These are phyloP conservation scores for Drosophila tsacasi DNA, from an alignment of 1,140 invertebrate genomes.

Conservation along the genomic window DNA sequence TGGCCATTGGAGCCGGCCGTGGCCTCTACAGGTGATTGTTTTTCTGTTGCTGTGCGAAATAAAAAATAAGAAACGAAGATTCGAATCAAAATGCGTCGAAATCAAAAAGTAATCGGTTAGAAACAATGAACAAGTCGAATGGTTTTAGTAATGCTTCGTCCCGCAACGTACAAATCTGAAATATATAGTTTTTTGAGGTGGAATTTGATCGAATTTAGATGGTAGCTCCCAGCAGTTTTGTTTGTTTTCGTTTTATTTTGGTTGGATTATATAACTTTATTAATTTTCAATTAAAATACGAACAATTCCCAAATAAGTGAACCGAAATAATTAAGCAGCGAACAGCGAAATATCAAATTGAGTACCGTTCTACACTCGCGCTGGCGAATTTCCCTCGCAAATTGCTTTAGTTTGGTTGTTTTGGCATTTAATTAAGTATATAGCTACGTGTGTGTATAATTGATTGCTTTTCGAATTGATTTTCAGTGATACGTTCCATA, in stretches of 20 bases:
- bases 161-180: constrained; percentile 19
- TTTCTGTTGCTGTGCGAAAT: constrained; percentile 66
- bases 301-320: constrained; percentile 52
- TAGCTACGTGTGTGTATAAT: constrained; percentile 59
- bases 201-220: constrained; percentile 24
- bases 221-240: constrained; percentile 3
- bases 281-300: constrained; percentile 63
- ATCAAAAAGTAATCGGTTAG: constrained; percentile 28
- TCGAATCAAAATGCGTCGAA: constrained; percentile 44
- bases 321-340: constrained; percentile 47
- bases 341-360: constrained; percentile 42
- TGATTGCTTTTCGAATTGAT: constrained; percentile 70
- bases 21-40: constrained; percentile 61
- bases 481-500: constrained; percentile 54
- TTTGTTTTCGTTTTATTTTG: constrained; percentile 36
- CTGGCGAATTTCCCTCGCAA: constrained; percentile 21
- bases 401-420: constrained; percentile 42
- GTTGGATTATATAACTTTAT: constrained; percentile 74
- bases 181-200: constrained; percentile 2
- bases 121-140: constrained; percentile 25
- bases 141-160: constrained; percentile 22
- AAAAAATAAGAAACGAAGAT: constrained; percentile 43
- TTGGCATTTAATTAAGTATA: constrained; percentile 52
- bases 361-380: constrained; percentile 18
- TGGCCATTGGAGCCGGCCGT: constrained; percentile 14